Evolutionary conservation across 1,140 invertebrate genomes (phyloP), one percentile per base, ranked within the genome.

Genomic region (Danaus melanippus): DNA sequence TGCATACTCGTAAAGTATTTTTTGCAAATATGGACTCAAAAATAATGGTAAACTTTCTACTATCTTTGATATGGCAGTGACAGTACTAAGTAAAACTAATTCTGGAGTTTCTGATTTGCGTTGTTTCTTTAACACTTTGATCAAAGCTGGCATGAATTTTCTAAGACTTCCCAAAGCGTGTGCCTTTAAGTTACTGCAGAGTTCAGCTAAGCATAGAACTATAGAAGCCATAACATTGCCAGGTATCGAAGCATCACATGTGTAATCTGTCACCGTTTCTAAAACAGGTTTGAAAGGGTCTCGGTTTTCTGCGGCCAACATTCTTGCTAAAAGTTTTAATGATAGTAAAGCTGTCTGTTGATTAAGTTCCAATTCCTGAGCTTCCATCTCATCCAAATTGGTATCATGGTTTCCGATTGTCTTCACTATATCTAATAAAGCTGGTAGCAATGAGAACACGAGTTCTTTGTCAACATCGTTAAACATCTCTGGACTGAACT

Each of bases 261-360:
- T 87, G 11, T 91, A 84, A 43, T 91, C 85, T 0, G 92, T 92
- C 0, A 93, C 84, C 10, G 89, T 86, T 46, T 90, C 89, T 7
- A 94, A 71, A 48, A 93, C 88, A 7, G 88, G 78, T 60, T 90
- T 90, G 60, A 95, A 94, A 49, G 89, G 86, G 10, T 89, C 86
- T 1, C 92, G 90, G 61, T 93, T 83, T 15, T 90, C 80, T 0
- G 79, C 60, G 4, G 91, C 94, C 12, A 96, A 77, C 42, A 91
- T 74, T 64, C 92, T 92, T 0, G 93, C 92, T 9, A 97, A 69
- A 5, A 97, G 77, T 80, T 97, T 97, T 6, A 97, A 72, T 1
- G 92, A 93, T 21, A 96, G 89, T 10, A 97, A 77, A 1, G 94
- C 92, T 1, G 92, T 93, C 83, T 97, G 95, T 69, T 94, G 92